A percentile compares a stretch with the other conserved stretches of the same genome.
These are phyloP conservation scores for Drosophila nigrodunni DNA, from an alignment of 1,140 invertebrate species.

Conservation along the genomic window DNA sequence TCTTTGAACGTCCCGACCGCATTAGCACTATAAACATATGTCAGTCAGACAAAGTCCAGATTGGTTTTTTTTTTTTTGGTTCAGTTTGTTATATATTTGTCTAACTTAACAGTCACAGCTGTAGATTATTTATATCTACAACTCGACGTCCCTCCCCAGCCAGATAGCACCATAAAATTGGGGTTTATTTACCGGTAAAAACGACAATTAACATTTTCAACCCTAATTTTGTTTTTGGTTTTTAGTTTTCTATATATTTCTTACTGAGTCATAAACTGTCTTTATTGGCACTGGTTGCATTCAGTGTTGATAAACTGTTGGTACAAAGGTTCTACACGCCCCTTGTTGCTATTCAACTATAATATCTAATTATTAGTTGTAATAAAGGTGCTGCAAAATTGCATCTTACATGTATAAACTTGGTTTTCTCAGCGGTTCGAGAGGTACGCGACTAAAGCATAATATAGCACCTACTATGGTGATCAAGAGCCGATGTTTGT, in stretches of 20 bases:
- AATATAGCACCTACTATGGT: too few relatives aligned
- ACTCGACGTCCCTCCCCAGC: background rate
- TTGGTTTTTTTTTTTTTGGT: background rate
- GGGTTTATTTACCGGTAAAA: constrained; percentile 8
- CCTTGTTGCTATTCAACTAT: background rate
- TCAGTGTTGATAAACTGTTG: background rate
- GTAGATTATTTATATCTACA: constrained; percentile 7
- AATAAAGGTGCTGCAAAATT: background rate
- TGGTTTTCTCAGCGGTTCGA: too few relatives aligned
- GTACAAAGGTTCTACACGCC: constrained; percentile 1
- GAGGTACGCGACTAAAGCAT: too few relatives aligned
- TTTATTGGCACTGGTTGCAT: constrained; percentile 7
- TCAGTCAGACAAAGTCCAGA: constrained; percentile 3
- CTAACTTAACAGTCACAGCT: background rate
- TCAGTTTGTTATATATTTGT: background rate
- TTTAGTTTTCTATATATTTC: background rate
- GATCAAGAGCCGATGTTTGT: too few relatives aligned
- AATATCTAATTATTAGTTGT: background rate
- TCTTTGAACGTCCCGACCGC: constrained; percentile 21
- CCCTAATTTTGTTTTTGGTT: background rate
- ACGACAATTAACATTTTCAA: constrained; percentile 11
- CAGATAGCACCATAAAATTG: constrained; percentile 6
- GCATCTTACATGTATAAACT: too few relatives aligned
- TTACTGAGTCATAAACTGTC: constrained; percentile 4
- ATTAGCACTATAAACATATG: too few relatives aligned